Conservation (phyloP, 2,797 vertebrate species). For the Phyllotis vaccarum region DNA sequence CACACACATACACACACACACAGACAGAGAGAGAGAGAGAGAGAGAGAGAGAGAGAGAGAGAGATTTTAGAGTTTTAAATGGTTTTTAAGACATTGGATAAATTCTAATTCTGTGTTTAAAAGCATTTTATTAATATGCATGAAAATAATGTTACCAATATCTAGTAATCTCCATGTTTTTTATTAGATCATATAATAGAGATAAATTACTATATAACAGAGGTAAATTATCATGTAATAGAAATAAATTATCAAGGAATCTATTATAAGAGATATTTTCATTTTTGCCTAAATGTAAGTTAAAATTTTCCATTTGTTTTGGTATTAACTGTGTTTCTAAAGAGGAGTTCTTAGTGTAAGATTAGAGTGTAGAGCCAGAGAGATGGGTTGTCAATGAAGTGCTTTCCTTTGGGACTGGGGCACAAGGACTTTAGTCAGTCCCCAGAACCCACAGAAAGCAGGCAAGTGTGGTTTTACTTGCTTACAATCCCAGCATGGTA, state of each 20-base stretch:
- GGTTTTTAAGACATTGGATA: background rate
- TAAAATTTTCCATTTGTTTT: constrained; percentile 13
- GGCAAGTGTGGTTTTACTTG: background rate
- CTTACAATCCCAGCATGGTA: background rate
- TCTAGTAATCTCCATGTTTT: background rate
- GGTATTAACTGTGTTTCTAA: background rate
- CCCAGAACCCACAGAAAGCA: background rate
- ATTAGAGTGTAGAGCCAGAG: background rate
- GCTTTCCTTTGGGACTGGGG: background rate
- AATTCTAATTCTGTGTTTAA: constrained; percentile 11
- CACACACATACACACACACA: background rate
- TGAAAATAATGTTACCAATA: constrained; percentile 2
- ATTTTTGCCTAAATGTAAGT: background rate
- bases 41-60: too few relatives aligned
- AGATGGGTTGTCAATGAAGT: background rate
- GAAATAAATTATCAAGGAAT: background rate
- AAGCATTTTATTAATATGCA: constrained; percentile 9
- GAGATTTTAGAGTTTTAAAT: background rate
- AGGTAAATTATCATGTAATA: background rate
- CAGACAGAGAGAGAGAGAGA: too few relatives aligned
- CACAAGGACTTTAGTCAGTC: background rate
- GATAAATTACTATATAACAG: background rate
- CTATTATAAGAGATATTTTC: background rate
- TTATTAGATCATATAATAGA: background rate
- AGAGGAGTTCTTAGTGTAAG: background rate